phyloP scores from a whole-genome alignment of 1,140 invertebrate species.

The Heliconius nattereri region DNA sequence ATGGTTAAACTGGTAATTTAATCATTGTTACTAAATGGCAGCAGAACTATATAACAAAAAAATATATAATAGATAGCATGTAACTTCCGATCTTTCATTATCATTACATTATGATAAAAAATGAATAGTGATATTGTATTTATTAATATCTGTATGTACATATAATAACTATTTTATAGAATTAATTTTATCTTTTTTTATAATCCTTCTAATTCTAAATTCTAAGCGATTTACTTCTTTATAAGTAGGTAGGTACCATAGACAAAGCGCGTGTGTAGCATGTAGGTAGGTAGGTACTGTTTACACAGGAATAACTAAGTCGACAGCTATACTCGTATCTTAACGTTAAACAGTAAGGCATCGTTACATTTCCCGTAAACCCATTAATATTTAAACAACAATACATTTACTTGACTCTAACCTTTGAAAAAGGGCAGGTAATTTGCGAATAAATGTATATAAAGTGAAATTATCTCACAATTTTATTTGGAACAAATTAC shows the following conservation, averaged over 20 bases:
- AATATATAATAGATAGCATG: background rate
- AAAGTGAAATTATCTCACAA: conserved; percentile 21
- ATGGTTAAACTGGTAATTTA: background rate
- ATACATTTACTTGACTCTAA: conserved; percentile 26
- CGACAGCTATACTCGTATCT: conserved; percentile 12
- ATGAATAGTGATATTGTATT: no score
- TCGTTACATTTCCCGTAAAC: conserved; percentile 17
- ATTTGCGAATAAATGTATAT: conserved; percentile 19
- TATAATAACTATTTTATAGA: background rate
- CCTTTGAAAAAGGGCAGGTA: conserved; percentile 19
- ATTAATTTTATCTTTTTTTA: background rate
- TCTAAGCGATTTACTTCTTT: background rate
- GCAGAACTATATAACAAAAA: background rate
- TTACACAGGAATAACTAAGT: conserved; percentile 16
- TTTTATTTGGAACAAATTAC: background rate
- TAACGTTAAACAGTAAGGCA: conserved; percentile 10
- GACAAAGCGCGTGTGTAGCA: background rate
- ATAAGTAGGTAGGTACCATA: background rate
- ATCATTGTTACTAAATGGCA: background rate
- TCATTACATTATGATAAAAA: no score
- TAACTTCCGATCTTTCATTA: no score
- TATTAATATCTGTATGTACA: no score
- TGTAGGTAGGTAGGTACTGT: background rate
- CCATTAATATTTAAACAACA: conserved; percentile 28
- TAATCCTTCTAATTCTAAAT: background rate